A percentile compares a stretch with the other conserved stretches of the same genome.
Conservation (phyloP, 2,113 vertebrate species). For the Vulpes lagopus region DNA sequence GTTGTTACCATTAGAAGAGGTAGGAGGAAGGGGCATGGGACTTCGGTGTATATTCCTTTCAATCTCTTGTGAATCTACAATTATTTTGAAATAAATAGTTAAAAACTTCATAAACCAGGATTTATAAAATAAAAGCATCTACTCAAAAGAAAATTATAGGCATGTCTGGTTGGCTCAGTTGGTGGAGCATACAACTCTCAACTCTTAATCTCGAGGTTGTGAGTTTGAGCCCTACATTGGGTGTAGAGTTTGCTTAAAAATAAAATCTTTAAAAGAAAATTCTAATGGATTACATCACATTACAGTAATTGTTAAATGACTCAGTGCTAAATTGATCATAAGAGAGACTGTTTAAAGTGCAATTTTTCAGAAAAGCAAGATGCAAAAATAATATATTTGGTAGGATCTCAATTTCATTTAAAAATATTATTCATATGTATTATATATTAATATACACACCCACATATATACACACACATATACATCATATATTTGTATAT, state of each 20-base stretch:
- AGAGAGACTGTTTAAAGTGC: background rate
- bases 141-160: constrained; percentile 24
- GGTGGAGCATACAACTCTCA: background rate
- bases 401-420: background rate
- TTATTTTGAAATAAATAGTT: constrained; percentile 44
- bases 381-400: constrained; percentile 38
- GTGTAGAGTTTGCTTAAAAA: background rate
- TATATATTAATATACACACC: background rate
- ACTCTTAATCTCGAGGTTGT: background rate
- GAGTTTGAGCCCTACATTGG: background rate
- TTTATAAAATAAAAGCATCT: constrained; percentile 38
- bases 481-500: background rate
- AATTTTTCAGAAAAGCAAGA: constrained; percentile 10
- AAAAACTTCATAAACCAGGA: background rate
- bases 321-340: background rate
- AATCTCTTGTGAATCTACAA: background rate
- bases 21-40: background rate
- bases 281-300: background rate
- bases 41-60: background rate
- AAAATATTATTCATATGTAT: background rate
- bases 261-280: constrained; percentile 32
- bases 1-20: background rate
- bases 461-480: background rate
- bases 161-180: background rate
- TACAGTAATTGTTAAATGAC: constrained; percentile 12